Conservation (phyloP, 1,140 invertebrate genomes). For the Stenopsyche tienmushanensis region DNA sequence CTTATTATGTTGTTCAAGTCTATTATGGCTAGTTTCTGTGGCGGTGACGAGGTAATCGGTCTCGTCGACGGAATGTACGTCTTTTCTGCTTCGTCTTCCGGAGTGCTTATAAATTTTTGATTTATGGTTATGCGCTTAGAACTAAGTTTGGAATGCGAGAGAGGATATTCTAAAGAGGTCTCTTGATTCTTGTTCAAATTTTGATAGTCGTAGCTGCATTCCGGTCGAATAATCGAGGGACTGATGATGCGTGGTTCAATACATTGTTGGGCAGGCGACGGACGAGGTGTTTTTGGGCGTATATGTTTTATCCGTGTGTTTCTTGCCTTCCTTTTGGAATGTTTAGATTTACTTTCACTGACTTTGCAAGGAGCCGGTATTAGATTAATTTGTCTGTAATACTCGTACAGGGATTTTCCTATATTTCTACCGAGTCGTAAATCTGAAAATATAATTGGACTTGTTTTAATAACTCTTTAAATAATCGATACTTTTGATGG, state of each 20-base stretch:
- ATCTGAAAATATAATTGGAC: constrained; percentile 28
- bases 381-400: constrained; percentile 37
- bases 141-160: too few species aligned
- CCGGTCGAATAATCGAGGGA: constrained; percentile 31
- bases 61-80: neutral
- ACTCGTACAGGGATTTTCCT: constrained; percentile 38
- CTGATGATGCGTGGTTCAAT: constrained; percentile 34
- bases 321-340: constrained; percentile 26
- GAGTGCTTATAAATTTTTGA: constrained; percentile 24
- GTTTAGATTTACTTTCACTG: constrained; percentile 22
- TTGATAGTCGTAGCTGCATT: constrained; percentile 11
- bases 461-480: neutral
- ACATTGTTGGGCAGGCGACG: constrained; percentile 19
- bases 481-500: too few species aligned
- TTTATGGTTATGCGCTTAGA: constrained; percentile 10
- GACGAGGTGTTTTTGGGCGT: constrained; percentile 24
- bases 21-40: constrained; percentile 35
- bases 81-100: constrained; percentile 26
- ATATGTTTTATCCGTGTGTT: constrained; percentile 25
- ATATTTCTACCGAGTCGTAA: constrained; percentile 37
- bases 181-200: too few species aligned
- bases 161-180: too few species aligned
- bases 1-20: constrained; percentile 40
- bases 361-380: constrained; percentile 24
- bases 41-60: constrained; percentile 26